Base-by-base conservation (phyloP, 2,888 invertebrate genomes). In the Tetrapedia diversipes region DNA sequence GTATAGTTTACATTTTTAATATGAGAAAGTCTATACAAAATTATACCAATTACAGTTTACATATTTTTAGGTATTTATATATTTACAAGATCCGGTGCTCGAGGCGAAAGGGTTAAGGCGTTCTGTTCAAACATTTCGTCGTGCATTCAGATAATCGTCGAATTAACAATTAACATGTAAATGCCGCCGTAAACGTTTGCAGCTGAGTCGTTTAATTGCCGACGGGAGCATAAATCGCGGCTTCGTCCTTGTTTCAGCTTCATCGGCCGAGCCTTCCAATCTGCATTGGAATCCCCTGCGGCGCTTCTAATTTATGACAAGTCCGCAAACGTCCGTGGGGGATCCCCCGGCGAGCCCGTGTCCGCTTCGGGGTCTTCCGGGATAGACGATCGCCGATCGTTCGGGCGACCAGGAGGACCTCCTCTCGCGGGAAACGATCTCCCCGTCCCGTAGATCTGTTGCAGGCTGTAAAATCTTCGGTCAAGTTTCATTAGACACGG, bases 231-330 rank as follows among this genome's bases (percentile, higher is more conserved):
- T 86, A 82, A 83, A 87, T 82, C 67, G 41, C 37, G 54, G 43
- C 67, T 45, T 65, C 73, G 60, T 59, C 65, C 75, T 78, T 71
- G 74, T 82, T 74, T 64, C 54, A 56, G 63, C 61, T 34, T 67
- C 77, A 57, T 57, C 41, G 65, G 56, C 64, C 51, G 24, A 29
- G 43, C 45, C 57, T 65, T 76, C 69, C 72, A 32, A 85, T 85
- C 84, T 80, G 79, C 83, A 86, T 85, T 79, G 77, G 82, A 86
- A 87, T 86, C 83, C 86, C 83, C 79, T 45, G 77, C 66, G 84
- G 87, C 74, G 86, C 67, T 80, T 82, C 84, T 87, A 87, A 87
- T 87, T 87, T 86, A 87, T 81, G 83, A 79, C 80, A 82, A 85
- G 83, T 80, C 83, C 73, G 73, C 73, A 59, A n/a, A 57, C 77